Conservation (phyloP, 2,888 invertebrate species). For the Schizotus pectinicornis region DNA sequence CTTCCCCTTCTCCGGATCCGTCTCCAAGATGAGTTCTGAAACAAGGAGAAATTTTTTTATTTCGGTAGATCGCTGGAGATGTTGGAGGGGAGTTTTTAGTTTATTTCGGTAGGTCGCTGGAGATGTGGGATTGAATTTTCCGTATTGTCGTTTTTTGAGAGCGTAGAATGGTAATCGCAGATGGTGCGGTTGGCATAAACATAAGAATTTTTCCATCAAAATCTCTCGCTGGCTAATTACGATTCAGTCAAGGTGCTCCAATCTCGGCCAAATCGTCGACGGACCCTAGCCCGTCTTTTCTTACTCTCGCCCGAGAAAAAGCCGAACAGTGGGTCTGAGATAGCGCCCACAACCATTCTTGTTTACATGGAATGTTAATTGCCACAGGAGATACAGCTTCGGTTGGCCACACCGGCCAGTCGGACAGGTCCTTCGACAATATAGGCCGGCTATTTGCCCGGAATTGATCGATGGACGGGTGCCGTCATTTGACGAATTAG, state of each 20-base stretch:
- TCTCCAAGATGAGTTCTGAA: slow-evolving; percentile 74
- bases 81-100: no score
- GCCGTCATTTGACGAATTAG: background rate
- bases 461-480: slow-evolving; percentile 22
- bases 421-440: slow-evolving; percentile 27
- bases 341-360: slow-evolving; percentile 35
- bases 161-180: background rate
- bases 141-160: no score
- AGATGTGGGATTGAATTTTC: no score
- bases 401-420: slow-evolving; percentile 21
- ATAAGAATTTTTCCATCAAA: slow-evolving; percentile 19
- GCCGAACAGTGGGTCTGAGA: slow-evolving; percentile 12
- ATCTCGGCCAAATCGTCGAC: background rate
- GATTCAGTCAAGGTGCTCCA: slow-evolving; percentile 28
- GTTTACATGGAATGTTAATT: slow-evolving; percentile 41
- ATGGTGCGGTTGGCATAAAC: no score
- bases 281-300: background rate
- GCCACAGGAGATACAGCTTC: slow-evolving; percentile 33
- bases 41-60: slow-evolving; percentile 35
- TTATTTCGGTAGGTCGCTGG: no score
- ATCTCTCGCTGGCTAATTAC: slow-evolving; percentile 31
- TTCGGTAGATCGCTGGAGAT: no score
- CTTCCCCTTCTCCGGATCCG: slow-evolving; percentile 78
- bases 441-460: slow-evolving; percentile 27
- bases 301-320: slow-evolving; percentile 1